Conservation (phyloP, 2,888 invertebrate species). For the Arenicola marina region DNA sequence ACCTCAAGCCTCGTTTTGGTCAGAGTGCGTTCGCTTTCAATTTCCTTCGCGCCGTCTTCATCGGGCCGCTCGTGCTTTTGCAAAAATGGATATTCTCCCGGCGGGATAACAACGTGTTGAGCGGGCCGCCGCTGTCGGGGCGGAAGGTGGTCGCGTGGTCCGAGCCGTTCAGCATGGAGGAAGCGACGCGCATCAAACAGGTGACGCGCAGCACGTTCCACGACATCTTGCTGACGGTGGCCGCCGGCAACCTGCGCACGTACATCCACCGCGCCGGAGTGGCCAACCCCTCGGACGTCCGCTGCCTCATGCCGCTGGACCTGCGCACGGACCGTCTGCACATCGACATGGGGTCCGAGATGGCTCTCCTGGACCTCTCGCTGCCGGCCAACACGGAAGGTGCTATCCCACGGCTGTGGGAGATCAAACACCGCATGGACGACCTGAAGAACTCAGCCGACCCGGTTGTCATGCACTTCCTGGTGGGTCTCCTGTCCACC, state of each 20-base stretch:
- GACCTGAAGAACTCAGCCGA: slow-evolving; percentile 64
- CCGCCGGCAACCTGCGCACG: slow-evolving; percentile 64
- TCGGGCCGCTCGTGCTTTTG: slow-evolving; percentile 64
- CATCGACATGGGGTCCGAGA: slow-evolving; percentile 37
- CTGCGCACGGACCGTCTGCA: slow-evolving; percentile 26
- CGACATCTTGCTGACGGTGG: slow-evolving; percentile 65
- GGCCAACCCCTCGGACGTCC: slow-evolving; percentile 64
- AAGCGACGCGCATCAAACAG: slow-evolving; percentile 64
- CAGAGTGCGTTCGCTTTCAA: slow-evolving; percentile 61
- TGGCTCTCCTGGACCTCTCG: slow-evolving; percentile 47
- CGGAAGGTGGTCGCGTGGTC: slow-evolving; percentile 63
- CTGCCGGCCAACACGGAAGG: slow-evolving; percentile 67
- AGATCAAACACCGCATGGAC: slow-evolving; percentile 64
- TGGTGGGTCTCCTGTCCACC: slow-evolving; percentile 62
- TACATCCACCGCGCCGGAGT: slow-evolving; percentile 65
- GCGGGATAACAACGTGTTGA: slow-evolving; percentile 63
- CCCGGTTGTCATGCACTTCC: slow-evolving; percentile 64
- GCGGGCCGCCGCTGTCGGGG: slow-evolving; percentile 50
- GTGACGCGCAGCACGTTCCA: slow-evolving; percentile 66
- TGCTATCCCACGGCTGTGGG: slow-evolving; percentile 68
- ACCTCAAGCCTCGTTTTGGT: slow-evolving; percentile 59
- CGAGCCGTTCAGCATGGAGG: slow-evolving; percentile 61
- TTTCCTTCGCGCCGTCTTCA: slow-evolving; percentile 62
- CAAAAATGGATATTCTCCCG: slow-evolving; percentile 62
- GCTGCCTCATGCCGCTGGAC: slow-evolving; percentile 57